phyloP scores from a whole-genome alignment of 1,140 invertebrate species.

The Ladona fulva region DNA sequence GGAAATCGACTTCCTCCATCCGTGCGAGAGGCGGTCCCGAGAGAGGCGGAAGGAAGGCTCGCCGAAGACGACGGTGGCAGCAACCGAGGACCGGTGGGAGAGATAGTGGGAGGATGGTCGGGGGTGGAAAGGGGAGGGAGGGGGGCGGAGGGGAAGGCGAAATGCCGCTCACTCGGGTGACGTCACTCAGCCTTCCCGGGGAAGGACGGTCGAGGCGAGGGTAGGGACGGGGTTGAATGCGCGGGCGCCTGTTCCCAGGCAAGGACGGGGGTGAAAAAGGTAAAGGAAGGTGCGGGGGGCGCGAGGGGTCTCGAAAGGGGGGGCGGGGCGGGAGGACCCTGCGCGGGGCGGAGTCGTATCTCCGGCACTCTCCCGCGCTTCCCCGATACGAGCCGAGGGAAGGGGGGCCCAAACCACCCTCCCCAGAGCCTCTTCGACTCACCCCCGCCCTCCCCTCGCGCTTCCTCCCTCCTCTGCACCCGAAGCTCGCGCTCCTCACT shows the following conservation, averaged over 20 bases:
- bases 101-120: background rate
- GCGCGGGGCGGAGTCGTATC: background rate
- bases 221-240: background rate
- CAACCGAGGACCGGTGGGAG: no score
- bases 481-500: background rate
- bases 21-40: no score
- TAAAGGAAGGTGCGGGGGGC: background rate
- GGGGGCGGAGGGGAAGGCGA: background rate
- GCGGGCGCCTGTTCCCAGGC: background rate
- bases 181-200: no score
- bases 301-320: background rate
- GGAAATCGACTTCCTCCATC: no score
- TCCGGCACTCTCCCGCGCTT: no score
- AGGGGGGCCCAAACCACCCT: background rate
- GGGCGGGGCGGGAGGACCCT: background rate
- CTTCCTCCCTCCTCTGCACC: background rate
- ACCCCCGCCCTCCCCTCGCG: background rate
- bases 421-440: background rate
- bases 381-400: no score
- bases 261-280: background rate
- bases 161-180: no score
- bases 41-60: no score
- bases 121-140: background rate
- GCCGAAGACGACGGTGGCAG: no score
- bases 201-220: background rate